phyloP scores from a whole-genome alignment of 2,797 vertebrate genomes.

The Cirrhinus mrigala region DNA sequence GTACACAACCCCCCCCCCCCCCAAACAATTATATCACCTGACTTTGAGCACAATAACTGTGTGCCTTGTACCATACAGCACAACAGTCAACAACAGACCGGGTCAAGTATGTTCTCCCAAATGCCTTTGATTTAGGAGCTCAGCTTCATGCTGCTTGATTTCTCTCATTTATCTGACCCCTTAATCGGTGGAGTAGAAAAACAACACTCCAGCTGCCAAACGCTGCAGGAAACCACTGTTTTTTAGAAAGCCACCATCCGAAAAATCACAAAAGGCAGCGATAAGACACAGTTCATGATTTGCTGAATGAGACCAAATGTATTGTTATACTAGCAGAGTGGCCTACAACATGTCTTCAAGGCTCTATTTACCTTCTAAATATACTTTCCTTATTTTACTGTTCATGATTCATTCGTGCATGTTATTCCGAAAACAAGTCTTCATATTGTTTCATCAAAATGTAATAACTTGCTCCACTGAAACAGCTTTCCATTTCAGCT shows the following conservation, averaged over 20 bases:
- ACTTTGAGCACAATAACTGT: constrained; percentile 19
- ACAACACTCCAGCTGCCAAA: constrained; percentile 47
- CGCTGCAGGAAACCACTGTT: constrained; percentile 23
- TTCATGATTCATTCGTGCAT: background rate
- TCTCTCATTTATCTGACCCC: constrained; percentile 52
- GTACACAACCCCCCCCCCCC: no score
- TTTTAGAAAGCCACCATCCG: constrained; percentile 15
- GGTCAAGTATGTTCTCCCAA: constrained; percentile 43
- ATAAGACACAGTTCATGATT: constrained; percentile 35
- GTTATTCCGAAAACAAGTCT: background rate
- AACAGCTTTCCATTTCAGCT: background rate
- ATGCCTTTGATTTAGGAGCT: constrained; percentile 55
- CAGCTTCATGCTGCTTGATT: constrained; percentile 51
- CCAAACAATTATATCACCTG: background rate
- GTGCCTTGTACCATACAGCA: constrained; percentile 56
- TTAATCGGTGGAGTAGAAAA: constrained; percentile 52
- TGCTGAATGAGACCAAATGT: constrained; percentile 6
- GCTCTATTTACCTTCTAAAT: background rate
- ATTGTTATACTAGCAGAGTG: background rate
- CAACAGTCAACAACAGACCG: constrained; percentile 39
- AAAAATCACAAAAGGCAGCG: constrained; percentile 23
- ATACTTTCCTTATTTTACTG: background rate
- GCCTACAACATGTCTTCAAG: background rate
- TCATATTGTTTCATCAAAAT: background rate
- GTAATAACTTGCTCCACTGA: background rate